Evolutionary conservation across 2,888 invertebrate species (phyloP).

Genomic region (Steinernema carpocapsae): DNA sequence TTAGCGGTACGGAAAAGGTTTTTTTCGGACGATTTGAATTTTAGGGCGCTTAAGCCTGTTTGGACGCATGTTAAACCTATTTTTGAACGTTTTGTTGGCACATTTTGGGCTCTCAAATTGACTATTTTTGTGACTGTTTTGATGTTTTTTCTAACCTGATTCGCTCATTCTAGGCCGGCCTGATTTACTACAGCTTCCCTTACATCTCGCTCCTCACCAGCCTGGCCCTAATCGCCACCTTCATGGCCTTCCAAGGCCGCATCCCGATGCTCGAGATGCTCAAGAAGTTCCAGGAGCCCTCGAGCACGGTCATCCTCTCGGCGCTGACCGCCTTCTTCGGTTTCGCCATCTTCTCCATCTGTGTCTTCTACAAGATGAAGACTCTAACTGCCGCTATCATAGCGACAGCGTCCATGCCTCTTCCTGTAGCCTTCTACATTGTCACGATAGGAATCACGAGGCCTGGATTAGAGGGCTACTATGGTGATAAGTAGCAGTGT

Average conservation of each 20-base stretch:
- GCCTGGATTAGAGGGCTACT: neutral
- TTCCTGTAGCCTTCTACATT: slow-evolving; percentile 57
- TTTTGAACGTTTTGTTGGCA: neutral
- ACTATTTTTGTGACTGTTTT: no score
- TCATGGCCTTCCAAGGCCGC: slow-evolving; percentile 56
- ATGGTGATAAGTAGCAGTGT: neutral
- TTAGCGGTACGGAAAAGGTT: no score
- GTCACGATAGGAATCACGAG: slow-evolving; percentile 52
- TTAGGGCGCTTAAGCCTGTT: no score
- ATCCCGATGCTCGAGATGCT: slow-evolving; percentile 50
- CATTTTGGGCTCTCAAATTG: neutral
- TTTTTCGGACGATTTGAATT: no score
- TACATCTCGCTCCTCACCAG: slow-evolving; percentile 51
- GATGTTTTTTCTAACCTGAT: no score
- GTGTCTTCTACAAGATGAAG: slow-evolving; percentile 30
- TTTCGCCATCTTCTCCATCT: slow-evolving; percentile 42
- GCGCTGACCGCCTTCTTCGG: slow-evolving; percentile 40
- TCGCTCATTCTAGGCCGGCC: slow-evolving; percentile 64
- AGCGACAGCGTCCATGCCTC: slow-evolving; percentile 50
- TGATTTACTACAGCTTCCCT: slow-evolving; percentile 58
- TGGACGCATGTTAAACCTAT: no score
- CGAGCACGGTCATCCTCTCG: neutral
- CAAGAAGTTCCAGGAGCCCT: slow-evolving; percentile 39
- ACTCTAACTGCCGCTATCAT: slow-evolving; percentile 34
- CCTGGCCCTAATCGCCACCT: slow-evolving; percentile 54